Evolutionary conservation across 2,888 invertebrate genomes (phyloP), one percentile per base, ranked within the genome.

Genomic region (Pseudococcus viburni): DNA sequence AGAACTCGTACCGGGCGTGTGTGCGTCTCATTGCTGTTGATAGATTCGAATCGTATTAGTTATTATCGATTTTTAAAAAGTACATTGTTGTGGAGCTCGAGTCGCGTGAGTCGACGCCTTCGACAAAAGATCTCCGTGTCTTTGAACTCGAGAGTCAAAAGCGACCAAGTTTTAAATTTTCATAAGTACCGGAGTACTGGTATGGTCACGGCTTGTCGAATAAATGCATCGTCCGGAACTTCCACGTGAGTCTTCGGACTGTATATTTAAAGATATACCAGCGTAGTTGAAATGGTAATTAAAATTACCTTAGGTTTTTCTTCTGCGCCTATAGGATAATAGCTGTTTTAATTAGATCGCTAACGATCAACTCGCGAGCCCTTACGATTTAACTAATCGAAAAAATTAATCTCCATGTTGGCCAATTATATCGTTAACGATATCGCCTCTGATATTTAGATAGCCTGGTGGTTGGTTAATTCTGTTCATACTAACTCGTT

Each of bases 1-100:
- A 22, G 19, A 64, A 64, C 64, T 64, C 64, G 64, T 64, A 64
- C 64, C 64, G 22, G 64, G 64, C 64, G 64, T 64, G 64, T 64
- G 59, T 59, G n/a, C 59, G 64, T 64, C 64, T 64, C 64, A 64
- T 64, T 64, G 64, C 9, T 64, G 59, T 9, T 22, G 64, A 22
- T 64, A 64, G 64, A 64, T 64, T 64, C 22, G 64, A 64, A 64
- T 64, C 22, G 64, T 64, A 64, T 64, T 22, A 64, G 64, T 64
- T 64, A 22, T 64, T 64, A 64, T 64, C 64, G 64, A 64, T 64
- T 64, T 64, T 22, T 19, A 22, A 64, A 64, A 64, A 19, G 11
- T 22, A 64, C 64, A 64, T 64, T 64, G 64, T 64, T 59, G 59
- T 59, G 5, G 11, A 51, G 59, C 59, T 59, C 59, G 64, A 64